Conservation (phyloP, 23 tunicate species). For the Ascidia mentula region DNA sequence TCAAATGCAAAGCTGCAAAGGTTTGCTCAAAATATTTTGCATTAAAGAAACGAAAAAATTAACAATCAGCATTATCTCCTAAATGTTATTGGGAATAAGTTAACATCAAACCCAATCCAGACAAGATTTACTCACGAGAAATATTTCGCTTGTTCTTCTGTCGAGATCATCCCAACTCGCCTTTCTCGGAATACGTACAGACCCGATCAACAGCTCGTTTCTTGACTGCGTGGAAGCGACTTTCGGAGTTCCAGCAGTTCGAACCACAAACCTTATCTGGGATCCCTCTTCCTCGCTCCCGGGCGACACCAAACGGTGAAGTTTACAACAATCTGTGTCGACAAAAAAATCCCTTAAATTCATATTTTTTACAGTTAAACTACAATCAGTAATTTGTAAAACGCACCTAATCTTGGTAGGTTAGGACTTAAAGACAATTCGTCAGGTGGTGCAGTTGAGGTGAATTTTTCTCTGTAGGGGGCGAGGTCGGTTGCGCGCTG, state of each 20-base stretch:
- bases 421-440: not conserved
- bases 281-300: slow-evolving; percentile 68
- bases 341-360: not conserved
- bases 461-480: slow-evolving; percentile 4
- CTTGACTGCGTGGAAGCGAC: not conserved
- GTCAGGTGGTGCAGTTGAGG: slow-evolving; percentile 10
- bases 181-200: slow-evolving; percentile 67
- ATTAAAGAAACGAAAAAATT: too few species aligned
- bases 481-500: not conserved
- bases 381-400: not conserved
- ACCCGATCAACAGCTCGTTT: slow-evolving; percentile 54
- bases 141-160: slow-evolving; percentile 36
- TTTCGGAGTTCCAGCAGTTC: slow-evolving; percentile 19
- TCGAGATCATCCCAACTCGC: slow-evolving; percentile 75
- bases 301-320: slow-evolving; percentile 63
- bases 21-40: too few species aligned
- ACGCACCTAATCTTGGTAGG: slow-evolving; percentile 7
- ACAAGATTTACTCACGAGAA: slow-evolving; percentile 30
- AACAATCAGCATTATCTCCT: too few species aligned
- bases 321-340: slow-evolving; percentile 42
- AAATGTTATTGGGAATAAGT: too few species aligned
- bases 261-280: slow-evolving; percentile 49
- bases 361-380: not conserved
- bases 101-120: too few species aligned
- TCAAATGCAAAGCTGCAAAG: too few species aligned